Evolutionary conservation across 2,797 vertebrate species (phyloP).

Genomic region (Scomberomorus guttatus): DNA sequence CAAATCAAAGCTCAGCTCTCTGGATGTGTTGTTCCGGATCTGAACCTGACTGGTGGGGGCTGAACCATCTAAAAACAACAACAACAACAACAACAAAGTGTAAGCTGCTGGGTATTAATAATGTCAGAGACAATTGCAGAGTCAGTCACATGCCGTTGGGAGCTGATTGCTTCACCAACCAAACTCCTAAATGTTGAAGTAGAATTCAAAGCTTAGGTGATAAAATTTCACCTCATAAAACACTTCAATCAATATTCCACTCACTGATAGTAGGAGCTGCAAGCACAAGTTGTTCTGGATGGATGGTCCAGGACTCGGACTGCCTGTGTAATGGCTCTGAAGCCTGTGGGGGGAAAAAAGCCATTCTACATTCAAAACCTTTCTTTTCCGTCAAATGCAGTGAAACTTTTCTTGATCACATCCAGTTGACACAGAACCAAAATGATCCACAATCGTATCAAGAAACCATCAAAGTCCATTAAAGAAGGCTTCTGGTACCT

Average conservation of each 20-base stretch:
- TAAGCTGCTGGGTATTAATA: not conserved
- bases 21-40: conserved; percentile 88
- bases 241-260: conserved; percentile 58
- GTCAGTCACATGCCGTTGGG: not conserved
- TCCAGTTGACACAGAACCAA: not conserved
- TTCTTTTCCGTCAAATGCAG: not conserved
- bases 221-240: not conserved
- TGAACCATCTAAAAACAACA: conserved; percentile 81
- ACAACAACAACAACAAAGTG: not conserved
- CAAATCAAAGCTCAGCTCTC: conserved; percentile 91
- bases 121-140: not conserved
- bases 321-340: conserved; percentile 52
- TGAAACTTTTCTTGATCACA: not conserved
- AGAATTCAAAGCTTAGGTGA: not conserved
- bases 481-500: conserved; percentile 48
- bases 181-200: not conserved
- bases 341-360: conserved; percentile 36
- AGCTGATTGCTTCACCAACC: not conserved
- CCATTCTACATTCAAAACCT: not conserved
- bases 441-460: not conserved
- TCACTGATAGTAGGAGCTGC: conserved; percentile 89
- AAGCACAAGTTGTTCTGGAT: conserved; percentile 90
- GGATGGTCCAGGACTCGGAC: conserved; percentile 87
- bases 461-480: not conserved
- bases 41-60: conserved; percentile 86